Percentiles rank a stretch among this genome's conserved stretches.
Conservation (phyloP, 2,888 invertebrate genomes). For the Antheraea assamensis region DNA sequence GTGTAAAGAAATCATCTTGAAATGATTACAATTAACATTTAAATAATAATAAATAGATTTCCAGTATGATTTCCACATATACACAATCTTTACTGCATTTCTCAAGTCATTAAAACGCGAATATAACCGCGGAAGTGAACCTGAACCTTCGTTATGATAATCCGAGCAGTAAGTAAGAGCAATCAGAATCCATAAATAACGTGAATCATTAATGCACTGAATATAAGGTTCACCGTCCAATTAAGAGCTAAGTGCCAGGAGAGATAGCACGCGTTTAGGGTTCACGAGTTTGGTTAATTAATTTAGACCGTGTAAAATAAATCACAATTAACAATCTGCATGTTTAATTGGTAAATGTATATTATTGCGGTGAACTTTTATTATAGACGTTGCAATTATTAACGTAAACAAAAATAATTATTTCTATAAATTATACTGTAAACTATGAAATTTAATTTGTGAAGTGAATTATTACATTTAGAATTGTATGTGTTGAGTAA, state of each 20-base stretch:
- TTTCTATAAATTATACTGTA: too few species aligned
- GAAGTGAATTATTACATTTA: too few species aligned
- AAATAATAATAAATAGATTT: background rate
- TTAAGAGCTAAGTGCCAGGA: slow-evolving; percentile 6
- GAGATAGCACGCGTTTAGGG: background rate
- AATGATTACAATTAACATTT: too few species aligned
- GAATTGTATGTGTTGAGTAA: too few species aligned
- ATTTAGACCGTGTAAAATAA: background rate
- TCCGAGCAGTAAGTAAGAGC: background rate
- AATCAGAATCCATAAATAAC: slow-evolving; percentile 11
- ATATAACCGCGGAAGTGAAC: slow-evolving; percentile 5
- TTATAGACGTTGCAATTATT: too few species aligned
- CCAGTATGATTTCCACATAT: too few species aligned
- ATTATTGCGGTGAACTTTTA: too few species aligned
- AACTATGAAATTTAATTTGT: too few species aligned
- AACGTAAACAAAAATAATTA: too few species aligned
- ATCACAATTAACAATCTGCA: background rate
- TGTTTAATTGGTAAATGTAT: background rate
- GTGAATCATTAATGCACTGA: slow-evolving; percentile 11
- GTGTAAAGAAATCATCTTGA: background rate
- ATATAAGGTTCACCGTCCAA: slow-evolving; percentile 7
- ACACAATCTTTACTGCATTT: background rate
- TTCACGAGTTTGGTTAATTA: background rate
- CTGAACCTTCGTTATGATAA: slow-evolving; percentile 11
- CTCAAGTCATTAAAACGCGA: background rate